These are phyloP conservation scores for Magallana nippona DNA, from an alignment of 2,888 invertebrate genomes.

Conservation along the genomic window DNA sequence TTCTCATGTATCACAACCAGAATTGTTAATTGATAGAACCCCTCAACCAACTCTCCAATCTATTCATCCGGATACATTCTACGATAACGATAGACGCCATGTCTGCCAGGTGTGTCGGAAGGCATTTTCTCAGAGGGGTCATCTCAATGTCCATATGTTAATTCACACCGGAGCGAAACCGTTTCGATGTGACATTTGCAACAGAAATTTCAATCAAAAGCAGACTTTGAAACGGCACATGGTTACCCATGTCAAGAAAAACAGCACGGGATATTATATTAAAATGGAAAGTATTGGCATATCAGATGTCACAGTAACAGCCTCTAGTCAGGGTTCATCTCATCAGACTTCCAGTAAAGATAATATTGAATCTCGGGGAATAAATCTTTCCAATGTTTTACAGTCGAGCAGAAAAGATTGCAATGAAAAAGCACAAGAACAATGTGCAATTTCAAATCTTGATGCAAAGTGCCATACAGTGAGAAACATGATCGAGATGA, in stretches of 20 bases:
- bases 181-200: conserved; percentile 1
- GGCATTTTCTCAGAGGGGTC: background rate
- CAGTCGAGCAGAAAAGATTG: too few relatives aligned
- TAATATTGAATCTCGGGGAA: too few relatives aligned
- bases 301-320: too few relatives aligned
- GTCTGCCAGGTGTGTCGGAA: background rate
- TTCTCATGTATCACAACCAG: background rate
- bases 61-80: background rate
- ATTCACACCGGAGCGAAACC: background rate
- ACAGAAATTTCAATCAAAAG: conserved; percentile 16
- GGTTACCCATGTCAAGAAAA: background rate
- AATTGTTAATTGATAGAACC: background rate
- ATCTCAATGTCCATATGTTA: conserved; percentile 5
- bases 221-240: conserved; percentile 16
- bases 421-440: too few relatives aligned
- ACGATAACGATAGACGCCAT: background rate
- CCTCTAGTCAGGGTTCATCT: too few relatives aligned
- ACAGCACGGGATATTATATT: background rate
- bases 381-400: too few relatives aligned
- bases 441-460: too few relatives aligned
- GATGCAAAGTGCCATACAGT: background rate
- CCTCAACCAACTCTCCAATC: background rate
- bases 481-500: background rate
- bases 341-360: too few relatives aligned
- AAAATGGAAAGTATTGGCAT: background rate